Evolutionary conservation across 2,888 invertebrate genomes (phyloP).

Genomic region (Protodeltote pygarga): DNA sequence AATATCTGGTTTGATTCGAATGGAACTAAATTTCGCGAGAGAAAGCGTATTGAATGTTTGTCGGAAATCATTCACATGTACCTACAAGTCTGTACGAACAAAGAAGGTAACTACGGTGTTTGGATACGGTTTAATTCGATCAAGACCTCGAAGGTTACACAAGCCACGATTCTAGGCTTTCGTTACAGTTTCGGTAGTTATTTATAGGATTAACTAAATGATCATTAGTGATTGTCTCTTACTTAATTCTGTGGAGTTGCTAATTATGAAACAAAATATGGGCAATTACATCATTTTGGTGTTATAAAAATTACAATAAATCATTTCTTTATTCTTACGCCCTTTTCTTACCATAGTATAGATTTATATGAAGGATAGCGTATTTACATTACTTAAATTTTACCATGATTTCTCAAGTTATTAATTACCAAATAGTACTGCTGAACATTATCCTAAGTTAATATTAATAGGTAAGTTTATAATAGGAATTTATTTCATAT

Average conservation of each 20-base stretch:
- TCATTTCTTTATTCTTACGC: too few species aligned
- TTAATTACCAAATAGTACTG: too few species aligned
- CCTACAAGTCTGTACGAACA: too few species aligned
- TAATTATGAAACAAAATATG: slow-evolving; percentile 6
- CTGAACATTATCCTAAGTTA: too few species aligned
- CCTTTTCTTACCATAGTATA: too few species aligned
- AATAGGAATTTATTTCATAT: too few species aligned
- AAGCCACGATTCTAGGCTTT: slow-evolving; percentile 41
- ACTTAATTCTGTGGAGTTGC: not conserved
- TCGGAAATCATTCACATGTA: slow-evolving; percentile 44
- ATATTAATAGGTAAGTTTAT: too few species aligned
- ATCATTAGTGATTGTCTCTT: slow-evolving; percentile 12
- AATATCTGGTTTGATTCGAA: slow-evolving; percentile 45
- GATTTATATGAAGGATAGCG: too few species aligned
- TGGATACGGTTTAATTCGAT: slow-evolving; percentile 41
- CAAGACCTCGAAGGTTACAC: slow-evolving; percentile 42
- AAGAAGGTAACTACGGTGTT: slow-evolving; percentile 23
- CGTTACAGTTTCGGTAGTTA: slow-evolving; percentile 44
- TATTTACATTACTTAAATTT: too few species aligned
- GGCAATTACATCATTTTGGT: not conserved
- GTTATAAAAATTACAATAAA: too few species aligned
- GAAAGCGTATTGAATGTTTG: slow-evolving; percentile 56
- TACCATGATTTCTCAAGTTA: too few species aligned
- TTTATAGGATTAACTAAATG: slow-evolving; percentile 25
- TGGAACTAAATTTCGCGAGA: slow-evolving; percentile 56